Conservation (phyloP, 1,140 invertebrate genomes). For the Copidosoma floridanum region DNA sequence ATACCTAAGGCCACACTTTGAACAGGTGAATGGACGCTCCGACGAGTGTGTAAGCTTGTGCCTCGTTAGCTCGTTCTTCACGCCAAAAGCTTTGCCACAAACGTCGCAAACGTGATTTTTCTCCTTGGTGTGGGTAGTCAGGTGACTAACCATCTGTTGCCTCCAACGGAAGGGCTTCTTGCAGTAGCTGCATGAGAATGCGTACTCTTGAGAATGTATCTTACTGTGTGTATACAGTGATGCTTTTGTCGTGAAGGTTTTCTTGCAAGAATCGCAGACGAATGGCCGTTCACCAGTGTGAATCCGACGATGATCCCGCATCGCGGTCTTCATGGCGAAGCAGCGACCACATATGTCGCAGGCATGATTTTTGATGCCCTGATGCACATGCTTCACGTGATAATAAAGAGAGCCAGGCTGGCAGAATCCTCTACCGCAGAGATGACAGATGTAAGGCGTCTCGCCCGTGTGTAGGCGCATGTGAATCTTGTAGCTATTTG, state of each 20-base stretch:
- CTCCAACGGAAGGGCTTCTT: slow-evolving; percentile 54
- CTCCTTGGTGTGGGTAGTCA: slow-evolving; percentile 53
- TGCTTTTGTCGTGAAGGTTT: slow-evolving; percentile 57
- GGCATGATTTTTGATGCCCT: slow-evolving; percentile 47
- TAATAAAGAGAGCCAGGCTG: slow-evolving; percentile 40
- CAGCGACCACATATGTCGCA: slow-evolving; percentile 50
- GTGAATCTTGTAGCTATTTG: slow-evolving; percentile 30
- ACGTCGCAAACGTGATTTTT: slow-evolving; percentile 55
- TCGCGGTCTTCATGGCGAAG: slow-evolving; percentile 57
- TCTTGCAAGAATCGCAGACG: slow-evolving; percentile 64
- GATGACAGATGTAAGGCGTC: slow-evolving; percentile 32
- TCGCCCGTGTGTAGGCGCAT: slow-evolving; percentile 30
- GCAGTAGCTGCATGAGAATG: slow-evolving; percentile 54
- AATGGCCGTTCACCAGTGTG: slow-evolving; percentile 66
- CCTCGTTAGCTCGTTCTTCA: slow-evolving; percentile 56
- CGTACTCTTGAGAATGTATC: slow-evolving; percentile 56
- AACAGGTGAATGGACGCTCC: slow-evolving; percentile 58
- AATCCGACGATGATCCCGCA: slow-evolving; percentile 65
- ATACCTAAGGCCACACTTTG: slow-evolving; percentile 59
- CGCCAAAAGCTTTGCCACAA: slow-evolving; percentile 58
- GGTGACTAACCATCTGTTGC: slow-evolving; percentile 55
- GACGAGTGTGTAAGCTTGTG: slow-evolving; percentile 57
- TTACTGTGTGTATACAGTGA: slow-evolving; percentile 60
- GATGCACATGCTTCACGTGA: slow-evolving; percentile 37
- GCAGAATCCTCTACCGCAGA: slow-evolving; percentile 40